Evolutionary conservation across 2,797 vertebrate species (phyloP), one percentile per base, ranked within the genome.

Genomic region (Eleutherodactylus coqui): DNA sequence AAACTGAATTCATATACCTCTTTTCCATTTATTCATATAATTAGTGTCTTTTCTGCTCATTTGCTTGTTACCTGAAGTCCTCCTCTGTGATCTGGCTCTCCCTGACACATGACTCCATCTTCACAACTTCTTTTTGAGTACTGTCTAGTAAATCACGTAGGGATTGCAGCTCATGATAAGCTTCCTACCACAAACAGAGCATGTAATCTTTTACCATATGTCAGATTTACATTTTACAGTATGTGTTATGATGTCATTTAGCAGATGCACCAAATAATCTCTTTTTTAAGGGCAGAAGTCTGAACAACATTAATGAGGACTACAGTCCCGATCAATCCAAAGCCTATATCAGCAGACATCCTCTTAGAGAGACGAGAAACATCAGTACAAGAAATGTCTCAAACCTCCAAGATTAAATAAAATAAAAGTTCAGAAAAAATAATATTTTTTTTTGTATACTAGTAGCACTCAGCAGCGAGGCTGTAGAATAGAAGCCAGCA

Each of bases 21-120:
- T 27, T 43, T 75, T 49, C 14, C 43, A 32, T 49, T 49, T 5
- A 51, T n/a, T n/a, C n/a, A 6, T 21, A 53, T 60, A 3, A 41
- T 24, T 72, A 13, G 21, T 72, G 21, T 4, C 69, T 72, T 43
- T 43, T 10, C n/a, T 34, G 16, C 29, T 32, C n/a, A 21, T 34
- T 34, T 24, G 16, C 17, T 76, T 29, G 27, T 84, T 89, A 96
- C 95, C 93, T 93, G 82, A 90, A 79, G 38, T 87, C 90, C 49
- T 94, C 83, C 5, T 82, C 89, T 83, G 89, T 88, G 49, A 84
- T 89, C 86, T 81, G 47, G 27, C 89, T 90, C 86, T 93, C 92
- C 72, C 36, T 89, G 38, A 89, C 55, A 73, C 14, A 24, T 0
- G 89, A 49, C 84, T 91, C 91, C 89, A 90, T 84, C 64, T 67